Evolutionary conservation across 2,113 vertebrate genomes (phyloP), one percentile per base, ranked within the genome.

Genomic region (Lophius piscatorius): DNA sequence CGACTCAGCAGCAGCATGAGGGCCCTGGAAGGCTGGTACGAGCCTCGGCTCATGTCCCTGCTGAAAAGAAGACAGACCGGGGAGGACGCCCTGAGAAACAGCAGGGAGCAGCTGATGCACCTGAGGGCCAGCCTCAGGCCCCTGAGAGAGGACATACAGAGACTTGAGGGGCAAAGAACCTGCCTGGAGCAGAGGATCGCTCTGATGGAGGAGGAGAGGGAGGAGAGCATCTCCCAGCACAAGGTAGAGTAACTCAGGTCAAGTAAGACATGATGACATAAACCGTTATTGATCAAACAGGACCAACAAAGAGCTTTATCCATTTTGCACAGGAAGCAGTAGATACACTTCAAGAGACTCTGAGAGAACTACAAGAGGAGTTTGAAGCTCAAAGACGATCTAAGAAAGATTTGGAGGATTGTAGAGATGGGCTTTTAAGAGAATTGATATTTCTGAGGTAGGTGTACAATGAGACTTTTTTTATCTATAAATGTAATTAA

Each of bases 361-460:
- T 93, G 49, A 90, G 87, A 49, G 91, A 94, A 36, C 76, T 96
- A 42, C 87, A 91, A 62, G 86, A 90, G 0, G 91, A 92, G 7
- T 89, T 94, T 1, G 89, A 93, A 33, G 83, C 92, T 44, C 94
- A 96, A 81, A 91, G 89, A 67, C 88, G 85, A 82, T 93, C 85
- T 11, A 96, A 94, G 44, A 87, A 85, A 49, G 76, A 90, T 48
- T 76, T 95, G 80, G 91, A 94, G 54, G 83, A 90, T 28, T 82
- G 92, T 40, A 91, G 89, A 66, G 88, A 69, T 52, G 89, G 87
- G 51, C 91, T 98, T 10, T 79, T 91, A 13, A 68, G 63, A 41
- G 93, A 95, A 68, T 91, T 96, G 42, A 86, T 79, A 58, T 90
- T 87, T 67, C 92, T 94, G 76, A 95, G 93, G 95, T 96, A 68